Percentiles rank a stretch among this genome's conserved stretches.
phyloP scores from a whole-genome alignment of 2,113 vertebrate genomes.

The Chaetorhynchus papuensis region DNA sequence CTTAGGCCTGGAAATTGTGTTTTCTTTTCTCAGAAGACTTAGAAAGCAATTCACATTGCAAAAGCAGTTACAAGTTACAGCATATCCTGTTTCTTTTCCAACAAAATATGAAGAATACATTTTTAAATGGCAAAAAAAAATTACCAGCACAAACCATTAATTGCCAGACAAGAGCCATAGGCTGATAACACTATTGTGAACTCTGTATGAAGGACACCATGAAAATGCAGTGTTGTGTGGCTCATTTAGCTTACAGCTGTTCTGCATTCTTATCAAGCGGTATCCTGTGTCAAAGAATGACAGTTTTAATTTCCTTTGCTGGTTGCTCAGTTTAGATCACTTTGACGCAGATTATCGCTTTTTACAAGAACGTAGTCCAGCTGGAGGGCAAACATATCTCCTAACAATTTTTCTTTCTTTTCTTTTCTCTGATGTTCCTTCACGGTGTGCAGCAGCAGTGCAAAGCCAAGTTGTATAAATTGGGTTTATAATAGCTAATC shows the following conservation, averaged over 20 bases:
- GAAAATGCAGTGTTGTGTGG: background rate
- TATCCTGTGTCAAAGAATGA: constrained; percentile 3
- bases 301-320: constrained; percentile 20
- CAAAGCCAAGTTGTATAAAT: background rate
- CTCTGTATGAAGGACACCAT: background rate
- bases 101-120: background rate
- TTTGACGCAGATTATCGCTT: constrained; percentile 20
- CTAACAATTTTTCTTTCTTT: background rate
- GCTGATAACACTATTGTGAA: background rate
- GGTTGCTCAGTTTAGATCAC: constrained; percentile 14
- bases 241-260: constrained; percentile 15
- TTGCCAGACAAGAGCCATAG: background rate
- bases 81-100: background rate
- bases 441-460: background rate
- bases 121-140: background rate
- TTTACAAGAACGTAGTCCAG: constrained; percentile 22
- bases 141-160: background rate
- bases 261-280: background rate
- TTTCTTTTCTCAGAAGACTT: constrained; percentile 18
- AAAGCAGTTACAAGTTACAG: background rate
- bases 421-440: background rate
- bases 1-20: background rate
- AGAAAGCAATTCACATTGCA: background rate
- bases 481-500: background rate
- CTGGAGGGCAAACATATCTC: constrained; percentile 9